Conservation (phyloP, 1,140 invertebrate species). For the Arion vulgaris region DNA sequence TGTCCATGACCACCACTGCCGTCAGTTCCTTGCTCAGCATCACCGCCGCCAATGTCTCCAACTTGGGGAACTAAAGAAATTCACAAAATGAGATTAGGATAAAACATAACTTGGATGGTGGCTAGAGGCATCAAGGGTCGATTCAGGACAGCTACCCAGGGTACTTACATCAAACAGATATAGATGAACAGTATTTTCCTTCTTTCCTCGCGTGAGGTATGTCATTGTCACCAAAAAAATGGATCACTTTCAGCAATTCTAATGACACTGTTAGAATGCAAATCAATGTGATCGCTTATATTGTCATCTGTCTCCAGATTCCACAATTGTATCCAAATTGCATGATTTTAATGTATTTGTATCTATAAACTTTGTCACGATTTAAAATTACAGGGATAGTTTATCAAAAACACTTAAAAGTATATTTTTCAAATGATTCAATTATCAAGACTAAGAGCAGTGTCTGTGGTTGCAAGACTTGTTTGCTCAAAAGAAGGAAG, state of each 20-base stretch:
- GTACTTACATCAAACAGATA: conserved; percentile 19
- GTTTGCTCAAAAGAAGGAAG: too few relatives aligned
- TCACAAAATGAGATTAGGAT: conserved; percentile 41
- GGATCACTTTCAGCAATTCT: not conserved
- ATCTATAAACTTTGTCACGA: too few relatives aligned
- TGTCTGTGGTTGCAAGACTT: too few relatives aligned
- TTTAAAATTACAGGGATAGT: too few relatives aligned
- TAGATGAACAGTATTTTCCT: not conserved
- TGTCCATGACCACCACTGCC: conserved; percentile 13
- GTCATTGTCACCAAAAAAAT: not conserved
- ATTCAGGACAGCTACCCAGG: conserved; percentile 11
- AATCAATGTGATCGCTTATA: not conserved
- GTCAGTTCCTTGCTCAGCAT: conserved; percentile 38
- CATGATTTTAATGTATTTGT: too few relatives aligned
- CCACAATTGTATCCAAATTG: too few relatives aligned
- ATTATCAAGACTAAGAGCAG: too few relatives aligned
- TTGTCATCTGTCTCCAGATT: not conserved
- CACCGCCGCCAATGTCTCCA: conserved; percentile 31
- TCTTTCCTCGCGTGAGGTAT: not conserved
- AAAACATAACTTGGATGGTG: conserved; percentile 31
- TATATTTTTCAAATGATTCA: too few relatives aligned
- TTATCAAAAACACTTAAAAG: too few relatives aligned
- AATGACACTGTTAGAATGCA: not conserved
- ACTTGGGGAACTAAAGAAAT: conserved; percentile 58
- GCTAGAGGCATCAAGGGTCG: conserved; percentile 19